phyloP scores from a whole-genome alignment of 2,888 invertebrate species.

The Onthophagus sagittarius region DNA sequence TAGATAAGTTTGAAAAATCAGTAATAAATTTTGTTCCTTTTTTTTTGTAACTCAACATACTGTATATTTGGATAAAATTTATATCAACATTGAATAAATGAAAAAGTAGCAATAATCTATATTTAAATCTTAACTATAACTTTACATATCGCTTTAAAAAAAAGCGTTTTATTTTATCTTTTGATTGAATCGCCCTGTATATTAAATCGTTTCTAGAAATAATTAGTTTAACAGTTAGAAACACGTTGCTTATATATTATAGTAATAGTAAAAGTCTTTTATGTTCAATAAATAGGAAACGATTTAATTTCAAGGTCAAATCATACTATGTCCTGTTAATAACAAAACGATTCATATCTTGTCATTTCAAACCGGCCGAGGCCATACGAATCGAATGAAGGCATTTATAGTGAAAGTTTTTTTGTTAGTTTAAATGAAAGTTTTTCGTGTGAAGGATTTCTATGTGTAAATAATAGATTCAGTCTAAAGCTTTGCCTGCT shows the following conservation, averaged over 20 bases:
- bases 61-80: too few species aligned
- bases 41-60: too few species aligned
- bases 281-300: not conserved
- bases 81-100: too few species aligned
- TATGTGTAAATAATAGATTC: too few species aligned
- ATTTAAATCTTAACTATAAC: too few species aligned
- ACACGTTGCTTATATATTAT: not conserved
- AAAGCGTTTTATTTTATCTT: too few species aligned
- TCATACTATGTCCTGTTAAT: not conserved
- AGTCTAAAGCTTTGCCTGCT: not conserved
- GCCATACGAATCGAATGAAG: not conserved
- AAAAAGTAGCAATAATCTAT: too few species aligned
- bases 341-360: not conserved
- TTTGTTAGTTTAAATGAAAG: not conserved
- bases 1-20: too few species aligned
- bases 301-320: not conserved
- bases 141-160: too few species aligned
- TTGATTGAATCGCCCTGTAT: not conserved
- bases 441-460: not conserved
- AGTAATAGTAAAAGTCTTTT: not conserved
- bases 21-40: too few species aligned
- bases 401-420: not conserved
- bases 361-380: not conserved
- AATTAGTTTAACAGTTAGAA: not conserved
- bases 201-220: not conserved